Evolutionary conservation across 1,140 invertebrate species (phyloP), one percentile per base, ranked within the genome.

Genomic region (Drosophila pandora): DNA sequence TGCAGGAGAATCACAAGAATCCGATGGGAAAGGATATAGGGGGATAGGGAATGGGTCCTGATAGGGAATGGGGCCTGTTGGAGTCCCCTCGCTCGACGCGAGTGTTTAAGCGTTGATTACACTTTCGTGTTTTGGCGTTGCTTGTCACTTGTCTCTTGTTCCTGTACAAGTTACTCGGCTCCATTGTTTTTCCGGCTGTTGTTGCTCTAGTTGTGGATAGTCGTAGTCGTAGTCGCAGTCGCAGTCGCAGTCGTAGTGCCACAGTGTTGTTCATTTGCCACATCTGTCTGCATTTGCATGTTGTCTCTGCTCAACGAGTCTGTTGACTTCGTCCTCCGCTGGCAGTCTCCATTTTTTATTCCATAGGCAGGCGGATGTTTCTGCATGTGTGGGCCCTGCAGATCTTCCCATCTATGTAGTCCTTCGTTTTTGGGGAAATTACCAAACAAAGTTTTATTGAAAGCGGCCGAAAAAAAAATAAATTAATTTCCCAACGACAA

Each of bases 61-160:
- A 48, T 17, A 17, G 43, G 47, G 70, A 45, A 58, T 60, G 78
- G 62, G 74, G 69, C 60, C 76, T 82, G 83, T 70, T 76, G 69
- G 52, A 69, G 67, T 79, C 71, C 77, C 75, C 69, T 65, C 75
- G 64, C 67, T 30, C 67, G 83, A 72, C 71, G 79, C 83, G 79
- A 88, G 82, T 87, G 82, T 87, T 87, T 87, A 87, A 88, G 82
- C 82, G 82, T 88, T 87, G 82, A 87, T 87, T 87, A 87, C 83
- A 87, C 71, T 87, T 88, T 88, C 83, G 83, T 87, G 82, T 82
- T 87, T 76, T 76, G 73, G 62, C 72, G 65, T 73, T 76, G 79
- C 74, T 69, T 70, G 75, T 81, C 80, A 77, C 63, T 87, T 85
- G 73, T 74, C 82, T 87, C 74, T 77, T 73, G 60, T 59, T 69